phyloP scores from a whole-genome alignment of 2,797 vertebrate genomes.

The Mormyrus hasselquistii region DNA sequence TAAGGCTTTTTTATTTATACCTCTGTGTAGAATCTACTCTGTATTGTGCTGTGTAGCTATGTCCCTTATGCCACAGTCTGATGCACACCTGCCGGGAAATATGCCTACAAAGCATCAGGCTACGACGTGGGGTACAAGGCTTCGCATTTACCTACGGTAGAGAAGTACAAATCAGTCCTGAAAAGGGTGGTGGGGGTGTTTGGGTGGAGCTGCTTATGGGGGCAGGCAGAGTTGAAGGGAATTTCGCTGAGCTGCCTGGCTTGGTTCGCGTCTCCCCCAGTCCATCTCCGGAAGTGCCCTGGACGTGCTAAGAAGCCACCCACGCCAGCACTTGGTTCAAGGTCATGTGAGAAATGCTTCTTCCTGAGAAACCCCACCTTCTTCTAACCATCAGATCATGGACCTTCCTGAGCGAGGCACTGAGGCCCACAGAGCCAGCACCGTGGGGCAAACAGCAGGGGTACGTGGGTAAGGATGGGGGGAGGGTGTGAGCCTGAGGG shows the following conservation, averaged over 20 bases:
- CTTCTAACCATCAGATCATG: background rate
- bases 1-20: background rate
- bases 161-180: background rate
- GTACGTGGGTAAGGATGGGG: background rate
- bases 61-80: background rate
- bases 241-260: background rate
- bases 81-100: background rate
- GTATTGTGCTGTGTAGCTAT: background rate
- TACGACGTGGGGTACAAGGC: background rate
- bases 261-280: background rate
- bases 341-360: background rate
- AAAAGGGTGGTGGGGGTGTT: background rate
- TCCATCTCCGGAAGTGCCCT: background rate
- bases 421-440: background rate
- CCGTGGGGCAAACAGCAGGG: background rate
- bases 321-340: background rate
- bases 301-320: background rate
- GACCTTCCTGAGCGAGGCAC: background rate
- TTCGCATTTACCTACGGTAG: background rate
- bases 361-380: background rate
- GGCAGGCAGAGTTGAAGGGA: background rate
- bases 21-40: background rate
- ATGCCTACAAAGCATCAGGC: background rate
- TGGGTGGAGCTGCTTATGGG: background rate
- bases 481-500: background rate